phyloP scores from a whole-genome alignment of 2,113 vertebrate genomes.

The Sialia sialis region DNA sequence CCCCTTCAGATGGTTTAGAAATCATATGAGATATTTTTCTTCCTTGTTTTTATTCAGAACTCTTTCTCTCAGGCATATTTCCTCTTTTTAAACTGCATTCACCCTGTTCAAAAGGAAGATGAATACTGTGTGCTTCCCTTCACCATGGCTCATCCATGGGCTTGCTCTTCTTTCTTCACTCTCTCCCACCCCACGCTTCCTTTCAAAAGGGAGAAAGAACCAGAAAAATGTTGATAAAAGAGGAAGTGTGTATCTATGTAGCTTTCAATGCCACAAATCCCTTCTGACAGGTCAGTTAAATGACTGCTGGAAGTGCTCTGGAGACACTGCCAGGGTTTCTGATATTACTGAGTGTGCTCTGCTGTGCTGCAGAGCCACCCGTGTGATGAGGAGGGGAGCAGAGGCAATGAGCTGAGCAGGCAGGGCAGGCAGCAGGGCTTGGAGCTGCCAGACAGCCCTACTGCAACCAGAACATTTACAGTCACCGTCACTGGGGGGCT shows the following conservation, averaged over 20 bases:
- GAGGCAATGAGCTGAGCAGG: not conserved
- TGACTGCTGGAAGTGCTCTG: slow-evolving; percentile 1
- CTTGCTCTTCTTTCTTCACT: not conserved
- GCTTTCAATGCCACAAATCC: not conserved
- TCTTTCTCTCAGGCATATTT: not conserved
- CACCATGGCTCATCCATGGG: not conserved
- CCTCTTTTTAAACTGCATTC: not conserved
- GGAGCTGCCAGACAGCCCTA: not conserved
- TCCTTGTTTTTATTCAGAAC: slow-evolving; percentile 1
- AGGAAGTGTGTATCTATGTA: not conserved
- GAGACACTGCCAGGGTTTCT: not conserved
- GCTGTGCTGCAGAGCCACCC: not conserved
- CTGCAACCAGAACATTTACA: not conserved
- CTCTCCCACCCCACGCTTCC: not conserved
- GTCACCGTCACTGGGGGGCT: accelerated
- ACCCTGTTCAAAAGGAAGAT: not conserved
- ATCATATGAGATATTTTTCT: not conserved
- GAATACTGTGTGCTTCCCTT: not conserved
- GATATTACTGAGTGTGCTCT: not conserved
- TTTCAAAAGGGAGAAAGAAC: not conserved
- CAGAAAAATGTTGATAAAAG: not conserved
- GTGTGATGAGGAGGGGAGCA: not conserved
- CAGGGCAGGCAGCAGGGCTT: not conserved
- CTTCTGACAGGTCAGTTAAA: not conserved
- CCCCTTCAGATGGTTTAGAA: not conserved